Percentiles rank a stretch among this genome's conserved stretches.
Conservation (phyloP, 2,113 vertebrate genomes). For the Gymnobelideus leadbeateri region DNA sequence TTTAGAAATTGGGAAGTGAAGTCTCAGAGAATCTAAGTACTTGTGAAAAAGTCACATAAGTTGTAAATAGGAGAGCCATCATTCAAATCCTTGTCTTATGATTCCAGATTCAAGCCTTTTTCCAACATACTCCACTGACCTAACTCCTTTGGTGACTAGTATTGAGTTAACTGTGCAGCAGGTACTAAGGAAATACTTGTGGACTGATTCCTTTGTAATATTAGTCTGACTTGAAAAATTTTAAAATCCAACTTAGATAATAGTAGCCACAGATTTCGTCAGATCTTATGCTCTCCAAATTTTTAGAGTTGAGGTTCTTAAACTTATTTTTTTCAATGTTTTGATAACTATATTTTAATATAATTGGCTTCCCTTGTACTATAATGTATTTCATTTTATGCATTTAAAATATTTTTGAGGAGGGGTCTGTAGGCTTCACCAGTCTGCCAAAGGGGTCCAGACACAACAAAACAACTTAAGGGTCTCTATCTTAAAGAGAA, state of each 20-base stretch:
- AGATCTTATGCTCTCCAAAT: neutral
- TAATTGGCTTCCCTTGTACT: neutral
- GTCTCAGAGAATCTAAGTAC: neutral
- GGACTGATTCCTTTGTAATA: neutral
- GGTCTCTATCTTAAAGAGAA: neutral
- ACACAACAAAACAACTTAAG: neutral
- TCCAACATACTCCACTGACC: neutral
- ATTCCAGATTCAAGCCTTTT: neutral
- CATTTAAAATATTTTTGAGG: neutral
- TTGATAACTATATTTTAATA: neutral
- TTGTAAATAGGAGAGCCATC: neutral
- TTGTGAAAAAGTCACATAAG: neutral
- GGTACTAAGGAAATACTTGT: neutral
- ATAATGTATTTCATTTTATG: neutral
- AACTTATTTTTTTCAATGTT: neutral
- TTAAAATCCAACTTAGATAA: neutral
- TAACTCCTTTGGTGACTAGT: neutral
- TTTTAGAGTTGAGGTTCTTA: neutral
- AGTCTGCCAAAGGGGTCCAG: neutral
- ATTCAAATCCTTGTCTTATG: neutral
- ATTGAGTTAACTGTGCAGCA: neutral
- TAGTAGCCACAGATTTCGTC: neutral
- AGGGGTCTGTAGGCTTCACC: neutral
- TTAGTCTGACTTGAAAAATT: neutral
- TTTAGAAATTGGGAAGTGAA: neutral